Conservation (phyloP, 1,140 invertebrate species). For the Drosophila melanogaster region Release_6_plus_ISO1_MT NC_004354.4:7724001-7724500, state of each 20-base stretch:
- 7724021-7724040: constrained; percentile 76
- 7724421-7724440: constrained; percentile 71
- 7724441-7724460: constrained; percentile 74
- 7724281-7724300: background rate
- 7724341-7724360: background rate
- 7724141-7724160: constrained; percentile 80
- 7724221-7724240: constrained; percentile 74
- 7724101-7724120: constrained; percentile 65
- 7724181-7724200: constrained; percentile 71
- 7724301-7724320: background rate
- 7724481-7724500: constrained; percentile 46
- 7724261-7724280: constrained; percentile 69
- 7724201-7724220: constrained; percentile 69
- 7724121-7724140: constrained; percentile 78
- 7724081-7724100: constrained; percentile 46
- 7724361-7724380: background rate
- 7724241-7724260: constrained; percentile 69
- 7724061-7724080: constrained; percentile 70
- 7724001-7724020: constrained; percentile 70
- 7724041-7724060: constrained; percentile 65
- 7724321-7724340: no score
- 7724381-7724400: background rate
- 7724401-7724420: constrained; percentile 59
- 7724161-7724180: constrained; percentile 78
- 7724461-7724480: constrained; percentile 71